Conservation (phyloP, 2,113 vertebrate genomes). For the Ciconia boyciana region DNA sequence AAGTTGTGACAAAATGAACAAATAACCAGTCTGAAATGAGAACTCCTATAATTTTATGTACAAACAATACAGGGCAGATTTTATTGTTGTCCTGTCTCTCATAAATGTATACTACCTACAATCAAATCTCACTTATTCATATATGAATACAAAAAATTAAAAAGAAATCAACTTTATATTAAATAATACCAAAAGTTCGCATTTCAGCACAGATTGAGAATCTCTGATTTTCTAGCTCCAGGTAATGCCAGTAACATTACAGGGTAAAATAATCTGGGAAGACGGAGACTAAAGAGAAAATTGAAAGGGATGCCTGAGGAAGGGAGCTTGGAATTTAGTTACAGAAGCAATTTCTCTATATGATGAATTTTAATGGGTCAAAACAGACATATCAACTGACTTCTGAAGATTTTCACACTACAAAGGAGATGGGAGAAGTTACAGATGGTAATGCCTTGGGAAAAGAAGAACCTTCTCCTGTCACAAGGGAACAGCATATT, state of each 20-base stretch:
- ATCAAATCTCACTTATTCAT: not conserved
- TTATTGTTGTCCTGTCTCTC: not conserved
- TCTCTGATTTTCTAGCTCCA: not conserved
- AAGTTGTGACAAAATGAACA: not conserved
- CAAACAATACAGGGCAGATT: not conserved
- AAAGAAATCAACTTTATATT: not conserved
- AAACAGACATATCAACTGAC: not conserved
- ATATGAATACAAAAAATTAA: not conserved
- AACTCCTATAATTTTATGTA: not conserved
- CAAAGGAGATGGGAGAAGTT: not conserved
- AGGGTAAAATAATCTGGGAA: not conserved
- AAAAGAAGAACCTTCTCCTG: not conserved
- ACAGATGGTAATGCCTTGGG: not conserved
- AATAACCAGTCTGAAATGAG: not conserved
- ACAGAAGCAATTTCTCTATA: not conserved
- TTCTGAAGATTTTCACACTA: not conserved
- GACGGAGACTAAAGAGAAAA: not conserved
- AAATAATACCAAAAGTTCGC: not conserved
- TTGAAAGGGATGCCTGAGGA: not conserved
- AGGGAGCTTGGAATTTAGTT: not conserved
- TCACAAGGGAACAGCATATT: not conserved
- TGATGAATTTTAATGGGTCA: not conserved
- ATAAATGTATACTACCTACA: not conserved
- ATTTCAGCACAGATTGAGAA: not conserved
- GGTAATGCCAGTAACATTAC: not conserved